Percentiles rank a stretch among this genome's conserved stretches.
phyloP scores from a whole-genome alignment of 2,797 vertebrate species.

The Crocodylus rhombifer region DNA sequence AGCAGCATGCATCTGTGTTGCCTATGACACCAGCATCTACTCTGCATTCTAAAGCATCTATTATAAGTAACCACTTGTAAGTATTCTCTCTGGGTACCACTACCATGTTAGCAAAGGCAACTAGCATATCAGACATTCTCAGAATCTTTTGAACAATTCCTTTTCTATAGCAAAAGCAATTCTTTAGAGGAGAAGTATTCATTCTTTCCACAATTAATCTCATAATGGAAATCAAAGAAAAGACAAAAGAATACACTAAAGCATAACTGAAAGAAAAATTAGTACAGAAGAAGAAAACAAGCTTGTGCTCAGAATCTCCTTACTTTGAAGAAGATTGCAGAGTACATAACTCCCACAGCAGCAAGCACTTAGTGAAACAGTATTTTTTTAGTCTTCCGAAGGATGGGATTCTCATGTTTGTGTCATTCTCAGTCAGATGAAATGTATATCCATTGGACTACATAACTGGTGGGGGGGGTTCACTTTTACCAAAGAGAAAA shows the following conservation, averaged over 20 bases:
- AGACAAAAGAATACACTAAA: not conserved
- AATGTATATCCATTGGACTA: too few species aligned
- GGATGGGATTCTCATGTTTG: not conserved
- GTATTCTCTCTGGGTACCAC: not conserved
- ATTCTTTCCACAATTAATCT: not conserved
- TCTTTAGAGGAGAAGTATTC: not conserved
- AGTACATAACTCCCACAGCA: not conserved
- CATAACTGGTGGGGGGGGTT: too few species aligned
- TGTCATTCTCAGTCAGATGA: too few species aligned
- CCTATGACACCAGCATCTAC: slow-evolving; percentile 14
- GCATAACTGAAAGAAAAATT: rapidly evolving
- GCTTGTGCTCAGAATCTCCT: not conserved
- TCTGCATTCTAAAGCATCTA: not conserved
- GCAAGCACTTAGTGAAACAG: not conserved
- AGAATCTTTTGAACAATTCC: not conserved
- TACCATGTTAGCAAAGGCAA: rapidly evolving
- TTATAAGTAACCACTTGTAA: not conserved
- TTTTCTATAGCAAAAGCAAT: not conserved
- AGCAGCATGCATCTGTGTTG: not conserved
- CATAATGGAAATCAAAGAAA: not conserved
- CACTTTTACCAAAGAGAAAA: too few species aligned
- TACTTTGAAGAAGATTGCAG: not conserved
- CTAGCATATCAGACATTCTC: not conserved
- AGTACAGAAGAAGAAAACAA: not conserved
- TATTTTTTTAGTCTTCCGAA: not conserved